Evolutionary conservation across 2,888 invertebrate genomes (phyloP).

Genomic region (Limnephilus marmoratus): DNA sequence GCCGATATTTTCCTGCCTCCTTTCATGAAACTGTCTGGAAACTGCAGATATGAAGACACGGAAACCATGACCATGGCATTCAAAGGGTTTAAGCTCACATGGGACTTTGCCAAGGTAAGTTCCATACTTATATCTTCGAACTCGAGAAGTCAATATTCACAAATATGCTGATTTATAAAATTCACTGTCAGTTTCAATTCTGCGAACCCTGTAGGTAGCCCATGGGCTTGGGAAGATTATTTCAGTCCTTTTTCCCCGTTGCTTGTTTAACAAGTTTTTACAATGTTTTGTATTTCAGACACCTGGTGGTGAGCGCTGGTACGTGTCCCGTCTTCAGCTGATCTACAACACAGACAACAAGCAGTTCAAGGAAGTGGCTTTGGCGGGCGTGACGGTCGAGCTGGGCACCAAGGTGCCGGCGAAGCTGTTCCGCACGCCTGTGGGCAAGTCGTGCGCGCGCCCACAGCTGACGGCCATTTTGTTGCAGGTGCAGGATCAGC

Average conservation of each 20-base stretch:
- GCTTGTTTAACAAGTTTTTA: no score
- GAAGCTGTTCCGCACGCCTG: slow-evolving; percentile 89
- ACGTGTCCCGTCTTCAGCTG: slow-evolving; percentile 86
- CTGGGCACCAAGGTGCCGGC: slow-evolving; percentile 78
- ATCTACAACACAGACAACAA: slow-evolving; percentile 83
- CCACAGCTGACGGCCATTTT: slow-evolving; percentile 82
- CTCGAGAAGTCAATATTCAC: no score
- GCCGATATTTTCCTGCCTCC: slow-evolving; percentile 87
- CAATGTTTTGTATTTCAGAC: slow-evolving; percentile 76
- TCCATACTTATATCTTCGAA: neutral
- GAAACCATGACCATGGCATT: slow-evolving; percentile 85
- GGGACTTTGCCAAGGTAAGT: slow-evolving; percentile 88
- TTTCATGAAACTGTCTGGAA: slow-evolving; percentile 79
- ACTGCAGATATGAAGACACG: slow-evolving; percentile 85
- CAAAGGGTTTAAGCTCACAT: slow-evolving; percentile 85
- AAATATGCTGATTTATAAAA: no score
- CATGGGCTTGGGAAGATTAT: no score
- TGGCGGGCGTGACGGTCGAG: slow-evolving; percentile 76
- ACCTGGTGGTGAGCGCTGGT: slow-evolving; percentile 93
- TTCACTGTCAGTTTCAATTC: no score
- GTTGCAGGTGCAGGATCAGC: slow-evolving; percentile 77
- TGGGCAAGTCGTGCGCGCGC: slow-evolving; percentile 90
- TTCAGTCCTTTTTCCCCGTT: no score
- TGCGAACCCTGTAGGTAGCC: no score
- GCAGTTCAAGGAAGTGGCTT: slow-evolving; percentile 79